A percentile compares a stretch with the other conserved stretches of the same genome.
Conservation (phyloP, 2,113 vertebrate genomes). For the Coptodon rendalli region DNA sequence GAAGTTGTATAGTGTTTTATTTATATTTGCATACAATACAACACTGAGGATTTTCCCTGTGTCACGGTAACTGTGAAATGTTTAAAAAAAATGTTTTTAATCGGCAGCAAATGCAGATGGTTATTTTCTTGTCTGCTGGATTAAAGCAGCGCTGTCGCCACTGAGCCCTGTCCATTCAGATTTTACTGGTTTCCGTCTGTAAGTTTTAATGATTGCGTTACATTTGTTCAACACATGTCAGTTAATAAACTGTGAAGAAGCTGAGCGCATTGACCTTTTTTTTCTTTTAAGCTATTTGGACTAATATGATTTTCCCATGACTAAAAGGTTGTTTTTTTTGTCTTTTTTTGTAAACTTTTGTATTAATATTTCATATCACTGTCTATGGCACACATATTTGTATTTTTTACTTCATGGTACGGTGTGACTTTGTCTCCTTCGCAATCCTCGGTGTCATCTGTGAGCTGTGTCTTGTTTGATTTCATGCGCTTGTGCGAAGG, state of each 20-base stretch:
- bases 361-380: neutral
- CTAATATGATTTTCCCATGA: neutral
- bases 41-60: neutral
- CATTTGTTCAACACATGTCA: neutral
- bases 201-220: neutral
- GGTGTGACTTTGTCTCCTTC: neutral
- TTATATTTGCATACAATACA: neutral
- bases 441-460: neutral
- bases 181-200: neutral
- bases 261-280: neutral
- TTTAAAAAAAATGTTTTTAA: neutral
- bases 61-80: neutral
- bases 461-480: conserved; percentile 55
- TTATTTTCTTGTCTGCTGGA: neutral
- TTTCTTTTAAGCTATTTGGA: neutral
- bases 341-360: neutral
- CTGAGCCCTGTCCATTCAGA: neutral
- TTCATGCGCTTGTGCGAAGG: conserved; percentile 60
- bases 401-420: neutral
- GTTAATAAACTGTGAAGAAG: neutral
- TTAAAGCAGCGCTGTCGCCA: neutral
- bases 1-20: neutral
- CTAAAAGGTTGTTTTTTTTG: neutral
- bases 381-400: neutral
- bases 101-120: neutral